phyloP scores from a whole-genome alignment of 2,888 invertebrate genomes.

The Heliconius sara region DNA sequence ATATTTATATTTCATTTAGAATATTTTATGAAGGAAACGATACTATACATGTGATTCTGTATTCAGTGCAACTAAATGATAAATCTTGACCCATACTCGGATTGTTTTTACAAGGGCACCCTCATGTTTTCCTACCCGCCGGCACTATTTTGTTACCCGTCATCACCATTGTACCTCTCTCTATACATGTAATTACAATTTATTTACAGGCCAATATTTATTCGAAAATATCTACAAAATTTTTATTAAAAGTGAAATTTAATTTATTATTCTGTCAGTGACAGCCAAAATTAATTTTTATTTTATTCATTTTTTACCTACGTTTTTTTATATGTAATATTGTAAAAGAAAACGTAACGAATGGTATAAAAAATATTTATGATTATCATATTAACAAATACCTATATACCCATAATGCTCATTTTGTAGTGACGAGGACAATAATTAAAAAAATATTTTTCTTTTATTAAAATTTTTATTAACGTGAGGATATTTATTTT shows the following conservation, averaged over 20 bases:
- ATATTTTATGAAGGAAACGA: too few species aligned
- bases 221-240: slow-evolving; percentile 40
- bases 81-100: slow-evolving; percentile 57
- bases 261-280: neutral
- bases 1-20: too few species aligned
- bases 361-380: neutral
- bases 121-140: slow-evolving; percentile 66
- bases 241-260: neutral
- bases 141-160: slow-evolving; percentile 58
- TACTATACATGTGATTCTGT: neutral
- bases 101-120: slow-evolving; percentile 62
- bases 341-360: neutral
- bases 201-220: slow-evolving; percentile 56
- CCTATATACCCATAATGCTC: too few species aligned
- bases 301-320: neutral
- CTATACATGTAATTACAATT: slow-evolving; percentile 62
- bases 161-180: slow-evolving; percentile 32
- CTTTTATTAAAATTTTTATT: too few species aligned
- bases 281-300: neutral
- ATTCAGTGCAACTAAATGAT: slow-evolving; percentile 29
- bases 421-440: too few species aligned
- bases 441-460: too few species aligned
- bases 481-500: too few species aligned
- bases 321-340: neutral
- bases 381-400: neutral